Evolutionary conservation across 2,797 vertebrate species (phyloP), one percentile per base, ranked within the genome.

Genomic region (Micrastur ruficollis): DNA sequence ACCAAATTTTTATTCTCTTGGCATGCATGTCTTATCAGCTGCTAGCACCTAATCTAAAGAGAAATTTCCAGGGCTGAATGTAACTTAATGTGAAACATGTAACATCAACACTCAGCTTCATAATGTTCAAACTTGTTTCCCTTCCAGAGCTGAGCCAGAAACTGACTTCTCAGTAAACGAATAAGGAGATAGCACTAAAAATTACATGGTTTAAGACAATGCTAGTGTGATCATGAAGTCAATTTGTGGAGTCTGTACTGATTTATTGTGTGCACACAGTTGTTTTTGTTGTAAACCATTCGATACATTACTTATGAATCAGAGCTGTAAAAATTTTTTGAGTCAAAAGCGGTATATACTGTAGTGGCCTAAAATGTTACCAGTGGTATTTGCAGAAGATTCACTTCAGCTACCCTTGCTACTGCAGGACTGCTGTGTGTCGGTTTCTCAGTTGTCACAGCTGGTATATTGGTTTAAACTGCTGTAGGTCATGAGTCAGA

Each of bases 381-480:
- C 5, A 2, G 12, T 44, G 29, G 36, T 68, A 49, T 7, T 56
- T 86, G 61, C 47, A 53, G 44, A 47, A 85, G 36, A 23, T 50
- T 58, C 11, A 8, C 38, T 86, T 86, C 40, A 73, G 55, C 59
- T 82, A 7, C 52, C 66, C 19, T 26, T 55, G 46, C 46, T 79
- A 7, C n/a, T 70, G 59, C 81, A 63, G 47, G 34, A 16, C 36
- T 83, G 29, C 79, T 67, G 7, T 40, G 78, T 63, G 36, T 34
- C 83, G 76, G 61, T 67, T 90, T 56, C 82, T 80, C 65, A 40
- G 68, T 32, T 79, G 80, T 47, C 90, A 62, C 88, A 96, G 88
- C 93, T 94, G 88, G 86, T 38, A 63, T 70, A 70, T 36, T 58
- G 76, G 58, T 81, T 93, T 92, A 62, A 81, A 94, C 58, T 86